These are phyloP conservation scores for Zelleria hepariella DNA, from an alignment of 2,888 invertebrate species.

Conservation along the genomic window DNA sequence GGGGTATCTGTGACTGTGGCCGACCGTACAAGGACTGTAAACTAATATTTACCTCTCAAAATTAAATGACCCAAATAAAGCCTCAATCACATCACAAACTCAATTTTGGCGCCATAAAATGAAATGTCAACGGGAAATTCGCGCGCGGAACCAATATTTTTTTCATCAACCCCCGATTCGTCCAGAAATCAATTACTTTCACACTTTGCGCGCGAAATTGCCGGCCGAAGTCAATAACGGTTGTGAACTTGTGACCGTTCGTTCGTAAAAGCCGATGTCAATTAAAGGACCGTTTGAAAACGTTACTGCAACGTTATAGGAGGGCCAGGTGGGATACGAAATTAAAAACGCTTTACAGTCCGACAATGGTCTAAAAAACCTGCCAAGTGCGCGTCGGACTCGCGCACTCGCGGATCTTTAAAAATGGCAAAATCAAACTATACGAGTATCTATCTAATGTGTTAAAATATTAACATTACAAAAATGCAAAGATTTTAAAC, in stretches of 20 bases:
- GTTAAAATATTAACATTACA: no score
- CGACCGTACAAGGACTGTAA: no score
- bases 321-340: background rate
- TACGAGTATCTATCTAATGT: no score
- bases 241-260: background rate
- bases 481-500: no score
- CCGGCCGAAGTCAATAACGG: background rate
- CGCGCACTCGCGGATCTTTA: no score
- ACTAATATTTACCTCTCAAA: no score
- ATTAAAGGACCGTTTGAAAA: background rate
- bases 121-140: background rate
- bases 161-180: background rate
- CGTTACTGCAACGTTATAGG: background rate
- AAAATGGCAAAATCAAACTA: no score
- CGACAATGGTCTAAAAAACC: no score
- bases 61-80: no score
- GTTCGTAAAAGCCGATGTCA: background rate
- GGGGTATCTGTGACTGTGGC: no score
- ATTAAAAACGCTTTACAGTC: background rate
- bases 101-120: background rate
- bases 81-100: background rate
- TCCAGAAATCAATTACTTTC: constrained; percentile 1
- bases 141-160: background rate
- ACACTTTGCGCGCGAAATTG: background rate
- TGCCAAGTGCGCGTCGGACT: no score